phyloP scores from a whole-genome alignment of 2,797 vertebrate species.

The Danio albolineatus region DNA sequence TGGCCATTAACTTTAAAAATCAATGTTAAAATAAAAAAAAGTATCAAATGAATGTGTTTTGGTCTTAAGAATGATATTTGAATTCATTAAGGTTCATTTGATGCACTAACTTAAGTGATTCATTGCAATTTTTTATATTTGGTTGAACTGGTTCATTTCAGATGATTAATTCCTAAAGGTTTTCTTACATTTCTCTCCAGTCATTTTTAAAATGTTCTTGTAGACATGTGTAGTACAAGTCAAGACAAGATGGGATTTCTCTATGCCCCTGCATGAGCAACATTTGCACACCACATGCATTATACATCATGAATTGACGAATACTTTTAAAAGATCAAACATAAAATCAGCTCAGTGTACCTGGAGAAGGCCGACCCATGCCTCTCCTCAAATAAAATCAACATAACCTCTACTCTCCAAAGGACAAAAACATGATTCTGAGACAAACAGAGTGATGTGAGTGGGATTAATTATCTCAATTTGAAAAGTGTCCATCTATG shows the following conservation, averaged over 20 bases:
- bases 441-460: neutral
- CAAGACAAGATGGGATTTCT: neutral
- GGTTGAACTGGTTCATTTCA: too few species aligned
- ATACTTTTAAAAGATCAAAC: neutral
- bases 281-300: neutral
- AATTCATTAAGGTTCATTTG: too few species aligned
- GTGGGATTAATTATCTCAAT: too few species aligned
- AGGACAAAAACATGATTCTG: neutral
- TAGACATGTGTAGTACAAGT: neutral
- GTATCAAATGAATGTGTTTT: too few species aligned
- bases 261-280: neutral
- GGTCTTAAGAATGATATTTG: too few species aligned
- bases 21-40: too few species aligned
- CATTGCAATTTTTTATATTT: too few species aligned
- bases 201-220: neutral
- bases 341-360: neutral
- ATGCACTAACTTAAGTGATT: too few species aligned
- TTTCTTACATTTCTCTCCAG: too few species aligned
- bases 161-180: neutral
- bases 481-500: too few species aligned
- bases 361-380: neutral
- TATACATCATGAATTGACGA: neutral
- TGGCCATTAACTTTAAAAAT: too few species aligned
- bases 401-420: neutral
- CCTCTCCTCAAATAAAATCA: neutral